Evolutionary conservation across 2,113 vertebrate species (phyloP).

Genomic region (Pachycephala philippinensis): DNA sequence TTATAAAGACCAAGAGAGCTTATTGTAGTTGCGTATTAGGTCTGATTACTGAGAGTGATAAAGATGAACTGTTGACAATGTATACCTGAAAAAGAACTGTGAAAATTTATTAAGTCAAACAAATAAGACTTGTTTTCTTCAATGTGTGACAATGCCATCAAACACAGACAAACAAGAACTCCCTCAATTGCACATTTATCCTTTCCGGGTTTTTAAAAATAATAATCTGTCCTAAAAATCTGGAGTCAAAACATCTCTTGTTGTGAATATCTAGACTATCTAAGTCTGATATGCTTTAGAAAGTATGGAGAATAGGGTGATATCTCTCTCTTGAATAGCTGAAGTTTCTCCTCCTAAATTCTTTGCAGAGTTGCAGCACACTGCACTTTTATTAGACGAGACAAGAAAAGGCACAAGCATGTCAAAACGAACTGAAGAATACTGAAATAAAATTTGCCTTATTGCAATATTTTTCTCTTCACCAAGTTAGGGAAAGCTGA

Average conservation of each 20-base stretch:
- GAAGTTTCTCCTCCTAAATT: background rate
- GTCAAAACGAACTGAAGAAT: background rate
- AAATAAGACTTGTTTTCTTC: background rate
- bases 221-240: background rate
- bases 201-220: background rate
- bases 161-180: background rate
- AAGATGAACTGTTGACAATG: background rate
- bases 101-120: background rate
- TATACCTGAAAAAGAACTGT: background rate
- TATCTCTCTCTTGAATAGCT: background rate
- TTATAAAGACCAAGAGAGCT: background rate
- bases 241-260: background rate
- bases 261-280: background rate
- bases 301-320: background rate
- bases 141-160: background rate
- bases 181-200: background rate
- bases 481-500: background rate
- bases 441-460: background rate
- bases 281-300: background rate
- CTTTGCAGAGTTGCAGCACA: background rate
- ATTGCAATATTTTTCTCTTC: background rate
- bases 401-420: background rate
- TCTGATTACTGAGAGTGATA: background rate
- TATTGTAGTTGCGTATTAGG: background rate
- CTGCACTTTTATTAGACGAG: background rate